Percentiles rank a stretch among this genome's conserved stretches.
Conservation (phyloP, 2,113 vertebrate genomes). For the Columba livia region DNA sequence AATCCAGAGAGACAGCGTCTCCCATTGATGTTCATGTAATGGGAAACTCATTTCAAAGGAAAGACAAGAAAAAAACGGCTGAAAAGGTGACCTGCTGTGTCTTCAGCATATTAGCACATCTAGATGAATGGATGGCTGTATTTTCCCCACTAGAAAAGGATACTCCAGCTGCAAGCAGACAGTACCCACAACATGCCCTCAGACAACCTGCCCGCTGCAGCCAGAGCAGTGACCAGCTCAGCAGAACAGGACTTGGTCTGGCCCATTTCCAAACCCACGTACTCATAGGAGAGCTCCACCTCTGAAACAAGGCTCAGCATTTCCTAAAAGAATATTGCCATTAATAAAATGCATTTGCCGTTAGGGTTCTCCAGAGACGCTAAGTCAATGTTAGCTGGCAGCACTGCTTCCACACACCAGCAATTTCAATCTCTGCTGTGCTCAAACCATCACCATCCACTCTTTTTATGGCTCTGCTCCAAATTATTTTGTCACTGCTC, state of each 20-base stretch:
- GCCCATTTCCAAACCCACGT: not conserved
- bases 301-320: conserved; percentile 40
- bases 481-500: conserved; percentile 66
- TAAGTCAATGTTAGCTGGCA: conserved; percentile 68
- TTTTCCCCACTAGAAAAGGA: not conserved
- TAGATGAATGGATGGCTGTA: not conserved
- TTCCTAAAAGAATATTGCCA: conserved; percentile 54
- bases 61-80: not conserved
- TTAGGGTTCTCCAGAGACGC: conserved; percentile 63
- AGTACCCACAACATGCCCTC: not conserved
- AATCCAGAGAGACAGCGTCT: not conserved
- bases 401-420: conserved; percentile 62
- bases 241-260: not conserved
- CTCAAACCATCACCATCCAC: conserved; percentile 53
- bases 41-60: not conserved
- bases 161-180: not conserved
- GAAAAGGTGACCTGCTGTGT: not conserved
- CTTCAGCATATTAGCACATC: not conserved
- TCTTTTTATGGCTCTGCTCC: conserved; percentile 55
- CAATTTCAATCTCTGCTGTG: conserved; percentile 69
- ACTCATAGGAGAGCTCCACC: not conserved
- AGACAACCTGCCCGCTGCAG: not conserved
- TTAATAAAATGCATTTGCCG: conserved; percentile 70
- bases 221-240: not conserved
- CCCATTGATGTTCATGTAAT: not conserved